phyloP scores from a whole-genome alignment of 2,113 vertebrate genomes.

The Thinocorus orbignyianus region DNA sequence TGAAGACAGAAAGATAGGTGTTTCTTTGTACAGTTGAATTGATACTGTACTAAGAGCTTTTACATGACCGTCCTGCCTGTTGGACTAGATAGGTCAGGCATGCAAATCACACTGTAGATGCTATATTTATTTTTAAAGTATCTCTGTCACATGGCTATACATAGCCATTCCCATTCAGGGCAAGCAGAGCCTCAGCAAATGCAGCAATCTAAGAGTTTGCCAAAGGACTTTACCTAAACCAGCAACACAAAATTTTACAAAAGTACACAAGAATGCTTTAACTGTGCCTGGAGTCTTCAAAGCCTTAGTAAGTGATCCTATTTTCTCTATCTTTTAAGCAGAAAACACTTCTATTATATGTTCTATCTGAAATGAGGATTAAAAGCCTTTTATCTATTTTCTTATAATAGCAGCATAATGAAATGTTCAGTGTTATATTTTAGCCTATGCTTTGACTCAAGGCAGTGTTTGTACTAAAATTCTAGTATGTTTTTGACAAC shows the following conservation, averaged over 20 bases:
- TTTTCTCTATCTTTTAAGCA: neutral
- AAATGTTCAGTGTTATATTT: neutral
- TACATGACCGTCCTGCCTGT: neutral
- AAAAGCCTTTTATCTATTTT: neutral
- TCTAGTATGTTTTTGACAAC: neutral
- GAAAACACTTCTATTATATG: neutral
- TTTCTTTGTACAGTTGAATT: neutral
- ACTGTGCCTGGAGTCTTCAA: neutral
- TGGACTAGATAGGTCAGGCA: slow-evolving; percentile 56
- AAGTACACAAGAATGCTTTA: neutral
- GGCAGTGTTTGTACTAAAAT: neutral
- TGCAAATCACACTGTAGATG: slow-evolving; percentile 20
- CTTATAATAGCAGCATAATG: neutral
- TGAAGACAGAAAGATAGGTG: neutral
- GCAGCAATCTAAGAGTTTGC: slow-evolving; percentile 36
- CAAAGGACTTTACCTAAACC: slow-evolving; percentile 29
- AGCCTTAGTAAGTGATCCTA: slow-evolving; percentile 63
- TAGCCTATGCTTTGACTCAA: neutral
- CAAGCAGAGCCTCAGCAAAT: slow-evolving; percentile 31
- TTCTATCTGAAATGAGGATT: neutral
- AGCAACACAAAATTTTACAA: neutral
- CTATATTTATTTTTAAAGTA: slow-evolving; percentile 75
- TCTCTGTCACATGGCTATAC: slow-evolving; percentile 50
- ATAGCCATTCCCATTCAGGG: slow-evolving; percentile 44
- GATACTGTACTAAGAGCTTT: neutral